Evolutionary conservation across 2,113 vertebrate species (phyloP).

Genomic region (Periophthalmus modestus): DNA sequence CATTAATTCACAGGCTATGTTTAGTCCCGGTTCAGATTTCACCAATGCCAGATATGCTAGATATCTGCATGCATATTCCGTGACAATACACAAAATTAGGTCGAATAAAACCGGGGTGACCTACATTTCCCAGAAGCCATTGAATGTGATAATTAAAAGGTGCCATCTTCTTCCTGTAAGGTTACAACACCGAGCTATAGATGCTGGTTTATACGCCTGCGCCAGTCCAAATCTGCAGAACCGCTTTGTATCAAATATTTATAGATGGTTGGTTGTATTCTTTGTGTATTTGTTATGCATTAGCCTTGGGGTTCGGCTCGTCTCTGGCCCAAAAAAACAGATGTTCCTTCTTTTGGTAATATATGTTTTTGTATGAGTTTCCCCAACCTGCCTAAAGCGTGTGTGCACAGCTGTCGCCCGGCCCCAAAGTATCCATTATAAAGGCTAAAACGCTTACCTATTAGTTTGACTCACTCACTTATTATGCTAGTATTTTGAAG

Average conservation of each 20-base stretch:
- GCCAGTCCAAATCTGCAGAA: conserved; percentile 37
- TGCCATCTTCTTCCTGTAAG: conserved; percentile 32
- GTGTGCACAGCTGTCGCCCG: conserved; percentile 52
- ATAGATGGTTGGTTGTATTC: conserved; percentile 13
- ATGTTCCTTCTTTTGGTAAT: conserved; percentile 47
- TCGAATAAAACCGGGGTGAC: conserved; percentile 39
- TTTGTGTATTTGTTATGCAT: conserved; percentile 53
- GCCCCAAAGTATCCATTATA: conserved; percentile 55
- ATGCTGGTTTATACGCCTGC: conserved; percentile 46
- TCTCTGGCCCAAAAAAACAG: conserved; percentile 56
- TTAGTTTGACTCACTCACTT: not conserved
- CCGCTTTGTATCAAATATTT: conserved; percentile 11
- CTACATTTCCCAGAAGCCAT: conserved; percentile 46
- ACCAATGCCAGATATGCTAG: conserved; percentile 11
- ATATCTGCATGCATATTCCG: conserved; percentile 50
- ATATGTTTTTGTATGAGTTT: conserved; percentile 19
- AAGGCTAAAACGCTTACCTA: conserved; percentile 36
- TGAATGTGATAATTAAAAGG: conserved; percentile 42
- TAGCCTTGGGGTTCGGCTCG: conserved; percentile 49
- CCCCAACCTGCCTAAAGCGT: conserved; percentile 16
- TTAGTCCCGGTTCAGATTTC: conserved; percentile 53
- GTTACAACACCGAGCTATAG: not conserved
- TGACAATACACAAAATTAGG: conserved; percentile 5
- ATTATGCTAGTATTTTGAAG: conserved; percentile 6
- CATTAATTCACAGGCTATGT: conserved; percentile 68